Conservation (phyloP, 2,113 vertebrate species). For the Clarias magur region DNA sequence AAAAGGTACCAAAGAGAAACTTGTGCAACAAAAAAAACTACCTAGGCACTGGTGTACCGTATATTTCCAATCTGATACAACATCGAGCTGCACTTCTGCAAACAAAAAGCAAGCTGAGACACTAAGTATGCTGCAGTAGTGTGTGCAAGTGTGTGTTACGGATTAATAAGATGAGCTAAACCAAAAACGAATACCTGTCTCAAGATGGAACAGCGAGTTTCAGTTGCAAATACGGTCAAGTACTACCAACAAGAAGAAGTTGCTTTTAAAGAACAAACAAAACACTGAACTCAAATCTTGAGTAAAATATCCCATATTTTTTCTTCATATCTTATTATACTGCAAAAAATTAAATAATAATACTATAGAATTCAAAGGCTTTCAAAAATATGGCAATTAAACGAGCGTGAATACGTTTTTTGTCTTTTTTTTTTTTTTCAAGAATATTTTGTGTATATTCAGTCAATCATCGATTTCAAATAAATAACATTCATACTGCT, state of each 20-base stretch:
- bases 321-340: constrained; percentile 4
- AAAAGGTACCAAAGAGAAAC: background rate
- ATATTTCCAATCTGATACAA: background rate
- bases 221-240: constrained; percentile 34
- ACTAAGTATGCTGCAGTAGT: background rate
- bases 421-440: background rate
- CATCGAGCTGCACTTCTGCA: background rate
- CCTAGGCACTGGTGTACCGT: background rate
- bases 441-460: background rate
- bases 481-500: constrained; percentile 26
- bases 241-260: constrained; percentile 8
- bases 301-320: background rate
- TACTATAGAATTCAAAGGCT: constrained; percentile 1
- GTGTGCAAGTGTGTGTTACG: background rate
- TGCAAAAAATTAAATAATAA: background rate
- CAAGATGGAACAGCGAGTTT: constrained; percentile 36
- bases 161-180: background rate
- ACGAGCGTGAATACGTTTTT: too few species aligned
- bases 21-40: background rate
- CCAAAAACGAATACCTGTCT: background rate
- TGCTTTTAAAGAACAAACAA: background rate
- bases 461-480: background rate
- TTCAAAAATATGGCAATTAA: background rate
- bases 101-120: background rate
- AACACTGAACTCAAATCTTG: constrained; percentile 14